These are phyloP conservation scores for Neodiprion fabricii DNA, from an alignment of 1,140 invertebrate species.

Conservation along the genomic window DNA sequence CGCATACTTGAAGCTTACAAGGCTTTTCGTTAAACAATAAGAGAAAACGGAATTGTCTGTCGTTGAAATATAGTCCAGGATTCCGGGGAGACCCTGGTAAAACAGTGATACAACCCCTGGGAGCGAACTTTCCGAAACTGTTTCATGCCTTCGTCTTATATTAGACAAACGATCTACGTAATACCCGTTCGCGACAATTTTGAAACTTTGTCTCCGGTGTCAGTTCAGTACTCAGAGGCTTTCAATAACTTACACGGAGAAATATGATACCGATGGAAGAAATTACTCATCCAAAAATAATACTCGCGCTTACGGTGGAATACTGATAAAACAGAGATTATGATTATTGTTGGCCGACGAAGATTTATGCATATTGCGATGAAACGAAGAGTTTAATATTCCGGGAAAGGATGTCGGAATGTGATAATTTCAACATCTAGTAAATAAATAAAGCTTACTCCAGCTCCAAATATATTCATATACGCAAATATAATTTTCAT, in stretches of 20 bases:
- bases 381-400: too few species aligned
- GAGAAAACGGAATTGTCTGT: neutral
- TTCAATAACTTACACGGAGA: neutral
- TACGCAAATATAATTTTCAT: too few species aligned
- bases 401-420: too few species aligned
- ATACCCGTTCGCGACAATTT: neutral
- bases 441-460: too few species aligned
- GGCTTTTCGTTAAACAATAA: neutral
- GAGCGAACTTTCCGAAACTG: neutral
- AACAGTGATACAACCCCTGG: neutral
- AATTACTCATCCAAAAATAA: too few species aligned
- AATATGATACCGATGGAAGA: too few species aligned
- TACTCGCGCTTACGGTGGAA: too few species aligned
- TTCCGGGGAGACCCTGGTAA: neutral
- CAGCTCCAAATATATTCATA: too few species aligned
- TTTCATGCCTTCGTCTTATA: neutral
- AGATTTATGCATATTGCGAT: too few species aligned
- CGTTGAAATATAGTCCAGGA: neutral
- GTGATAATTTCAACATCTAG: too few species aligned
- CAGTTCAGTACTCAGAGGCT: neutral
- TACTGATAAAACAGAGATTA: too few species aligned
- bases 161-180: slow-evolving; percentile 3
- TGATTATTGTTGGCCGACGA: too few species aligned
- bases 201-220: neutral
- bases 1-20: neutral